Evolutionary conservation across 2,797 vertebrate genomes (phyloP), one percentile per base, ranked within the genome.

Genomic region (Phalanger gymnotis): DNA sequence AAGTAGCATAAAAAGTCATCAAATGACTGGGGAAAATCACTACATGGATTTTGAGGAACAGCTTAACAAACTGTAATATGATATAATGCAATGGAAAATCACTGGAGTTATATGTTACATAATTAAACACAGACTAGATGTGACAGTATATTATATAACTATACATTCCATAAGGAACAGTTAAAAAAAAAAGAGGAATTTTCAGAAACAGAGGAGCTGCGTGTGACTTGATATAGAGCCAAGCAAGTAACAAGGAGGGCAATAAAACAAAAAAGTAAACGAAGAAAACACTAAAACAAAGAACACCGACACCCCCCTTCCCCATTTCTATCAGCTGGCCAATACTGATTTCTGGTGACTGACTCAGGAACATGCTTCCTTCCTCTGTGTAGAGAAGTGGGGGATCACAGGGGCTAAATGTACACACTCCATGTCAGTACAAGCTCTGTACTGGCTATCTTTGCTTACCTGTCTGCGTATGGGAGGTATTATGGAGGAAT

Each of bases 231-330:
- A 40, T 22, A 47, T 10, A 27, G 40, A 47, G 40, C 19, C 66
- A 47, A 81, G 22, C 2, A 81, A 81, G 22, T 81, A 2, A 47
- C 19, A 81, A 25, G 31, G 31, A 73, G 19, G 40, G 47, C 2
- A 81, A 27, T 3, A 81, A 2, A 47, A 25, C 40, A 25, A 47
- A 66, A n/a, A 47, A 81, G 73, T 27, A 27, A 81, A 47, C 11
- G 40, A 81, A 47, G 73, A 27, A 40, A 81, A 73, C 73, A 81
- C 73, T 19, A 47, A 25, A 22, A 47, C 19, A 81, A 66, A n/a
- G 34, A n/a, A 1, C 4, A 61, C 30, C 10, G 9, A 56, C 10
- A 10, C 25, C 1, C 14, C 0, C 16, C 4, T 2, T 2, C 66
- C n/a, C 66, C n/a, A 73, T n/a, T 73, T 22, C 16, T 7, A 40